phyloP scores from a whole-genome alignment of 2,113 vertebrate species.

The Corydoras maculifer region DNA sequence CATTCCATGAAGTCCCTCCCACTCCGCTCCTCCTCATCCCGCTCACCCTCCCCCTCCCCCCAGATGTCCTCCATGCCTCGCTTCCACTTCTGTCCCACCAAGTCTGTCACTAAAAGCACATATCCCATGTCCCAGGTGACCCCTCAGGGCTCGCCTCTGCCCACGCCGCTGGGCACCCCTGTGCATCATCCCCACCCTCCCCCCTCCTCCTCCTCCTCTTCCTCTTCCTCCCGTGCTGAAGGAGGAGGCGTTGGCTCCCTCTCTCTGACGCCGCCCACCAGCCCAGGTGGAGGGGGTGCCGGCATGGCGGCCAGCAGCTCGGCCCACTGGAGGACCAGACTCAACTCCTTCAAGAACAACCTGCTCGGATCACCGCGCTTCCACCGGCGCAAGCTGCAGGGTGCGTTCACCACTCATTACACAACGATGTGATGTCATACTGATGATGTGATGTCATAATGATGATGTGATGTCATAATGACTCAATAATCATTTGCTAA shows the following conservation, averaged over 20 bases:
- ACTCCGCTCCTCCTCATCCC: conserved; percentile 69
- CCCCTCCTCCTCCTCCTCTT: conserved; percentile 68
- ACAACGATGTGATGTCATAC: neutral
- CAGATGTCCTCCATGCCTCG: conserved; percentile 69
- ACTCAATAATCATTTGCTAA: neutral
- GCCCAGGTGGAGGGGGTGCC: conserved; percentile 75
- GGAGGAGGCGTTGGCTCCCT: conserved; percentile 66
- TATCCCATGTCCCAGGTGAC: conserved; percentile 78
- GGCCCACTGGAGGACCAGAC: conserved; percentile 81
- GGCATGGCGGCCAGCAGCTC: conserved; percentile 75
- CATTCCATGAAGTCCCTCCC: conserved; percentile 78
- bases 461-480: neutral
- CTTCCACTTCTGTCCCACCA: conserved; percentile 74
- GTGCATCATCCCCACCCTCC: conserved; percentile 71
- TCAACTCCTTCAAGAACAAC: conserved; percentile 91
- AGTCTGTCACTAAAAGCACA: conserved; percentile 72
- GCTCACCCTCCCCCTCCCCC: conserved; percentile 69
- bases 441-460: neutral
- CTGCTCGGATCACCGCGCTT: conserved; percentile 86
- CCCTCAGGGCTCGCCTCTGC: conserved; percentile 82
- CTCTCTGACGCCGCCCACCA: conserved; percentile 79
- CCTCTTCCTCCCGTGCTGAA: conserved; percentile 69
- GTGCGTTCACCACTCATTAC: conserved; percentile 47
- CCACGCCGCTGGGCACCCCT: conserved; percentile 78
- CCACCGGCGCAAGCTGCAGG: conserved; percentile 88